Base-by-base conservation (phyloP, 2,888 invertebrate genomes). In the Globia sparganii region DNA sequence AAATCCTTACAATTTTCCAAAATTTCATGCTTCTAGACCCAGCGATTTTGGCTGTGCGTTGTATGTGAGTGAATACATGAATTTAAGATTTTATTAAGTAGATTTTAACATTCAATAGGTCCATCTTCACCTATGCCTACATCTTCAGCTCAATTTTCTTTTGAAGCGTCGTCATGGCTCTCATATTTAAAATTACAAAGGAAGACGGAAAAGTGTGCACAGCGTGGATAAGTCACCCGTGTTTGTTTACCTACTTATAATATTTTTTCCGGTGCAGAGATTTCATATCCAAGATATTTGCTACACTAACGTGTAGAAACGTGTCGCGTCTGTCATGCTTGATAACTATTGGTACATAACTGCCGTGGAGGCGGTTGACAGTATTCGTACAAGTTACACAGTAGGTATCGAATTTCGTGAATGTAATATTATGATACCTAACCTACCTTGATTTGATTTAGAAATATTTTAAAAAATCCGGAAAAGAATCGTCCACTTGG, bases 331-430 rank as follows among this genome's bases (percentile, higher is more conserved):
- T 40, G 28, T 72, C 72, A 72, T 72, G 37, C 71, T 25, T 53
- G 28, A 71, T 53, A 71, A 71, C 72, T 53, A 53, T 72, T 71
- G 37, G 37, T 53, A 53, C 56, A 25, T 49, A 49, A 49, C 37
- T 53, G 28, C 53, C 25, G 28, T n/a, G 40, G 40, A 53, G 25
- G 40, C 56, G 43, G 3, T 43, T n/a, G 73, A 56, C 56, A 73
- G 58, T 73, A 43, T n/a, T 43, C 21, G n/a, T 15, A 72, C 72
- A 56, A 34, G 40, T 43, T 25, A 56, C 56, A 72, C 56, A 13
- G 43, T 43, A 43, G 8, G 3, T 73, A 73, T 73, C 21, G n/a
- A 58, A 58, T 73, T 73, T 58, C 74, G 15, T 73, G 31, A 73
- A 58, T 34, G 1, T 56, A 43, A 56, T 72, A 67, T 49, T 31